Evolutionary conservation across 2,113 vertebrate species (phyloP).

Genomic region (Narcine bancroftii): DNA sequence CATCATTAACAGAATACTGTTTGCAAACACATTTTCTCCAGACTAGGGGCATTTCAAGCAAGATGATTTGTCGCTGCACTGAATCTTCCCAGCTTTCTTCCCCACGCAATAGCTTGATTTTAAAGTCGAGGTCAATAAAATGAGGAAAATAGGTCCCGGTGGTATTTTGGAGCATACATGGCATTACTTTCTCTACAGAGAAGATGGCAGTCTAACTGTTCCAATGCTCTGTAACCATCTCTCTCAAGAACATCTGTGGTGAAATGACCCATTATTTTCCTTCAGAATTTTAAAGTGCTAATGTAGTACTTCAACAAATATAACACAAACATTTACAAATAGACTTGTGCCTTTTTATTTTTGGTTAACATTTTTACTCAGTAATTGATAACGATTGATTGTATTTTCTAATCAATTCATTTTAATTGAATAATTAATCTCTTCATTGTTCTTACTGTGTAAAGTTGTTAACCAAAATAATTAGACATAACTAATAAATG

Average conservation of each 20-base stretch:
- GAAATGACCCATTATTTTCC: background rate
- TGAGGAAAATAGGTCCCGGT: background rate
- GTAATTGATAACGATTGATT: background rate
- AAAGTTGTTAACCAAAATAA: no score
- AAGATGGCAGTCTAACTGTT: background rate
- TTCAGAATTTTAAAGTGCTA: conserved; percentile 1
- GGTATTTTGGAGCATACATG: background rate
- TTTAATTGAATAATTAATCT: no score
- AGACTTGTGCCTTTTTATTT: background rate
- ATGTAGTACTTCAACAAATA: background rate
- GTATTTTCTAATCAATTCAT: no score
- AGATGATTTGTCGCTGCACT: background rate
- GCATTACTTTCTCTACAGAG: background rate
- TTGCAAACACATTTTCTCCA: conserved; percentile 8
- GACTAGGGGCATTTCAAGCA: background rate
- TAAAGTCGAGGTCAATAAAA: background rate
- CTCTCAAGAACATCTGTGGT: background rate
- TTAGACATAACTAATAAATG: background rate
- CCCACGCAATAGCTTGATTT: background rate
- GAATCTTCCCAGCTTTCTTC: background rate
- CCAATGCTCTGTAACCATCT: background rate
- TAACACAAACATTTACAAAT: background rate
- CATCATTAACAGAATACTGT: conserved; percentile 9
- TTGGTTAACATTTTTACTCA: background rate
- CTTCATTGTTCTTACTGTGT: no score